Evolutionary conservation across 2,888 invertebrate genomes (phyloP), one percentile per base, ranked within the genome.

Genomic region (Limnephilus lunatus): DNA sequence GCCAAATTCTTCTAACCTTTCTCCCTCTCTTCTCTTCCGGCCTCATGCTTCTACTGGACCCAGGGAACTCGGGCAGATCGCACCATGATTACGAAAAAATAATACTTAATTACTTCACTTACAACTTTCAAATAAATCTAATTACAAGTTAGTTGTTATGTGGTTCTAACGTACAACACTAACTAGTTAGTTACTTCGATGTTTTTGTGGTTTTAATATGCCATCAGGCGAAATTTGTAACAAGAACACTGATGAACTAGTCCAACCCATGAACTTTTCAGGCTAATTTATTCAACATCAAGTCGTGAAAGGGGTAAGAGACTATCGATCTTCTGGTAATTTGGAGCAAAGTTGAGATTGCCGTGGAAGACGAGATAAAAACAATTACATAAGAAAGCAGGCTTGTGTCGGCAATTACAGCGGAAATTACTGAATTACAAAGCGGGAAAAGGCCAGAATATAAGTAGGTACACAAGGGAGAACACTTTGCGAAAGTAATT

Each of bases 181-280:
- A 25, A 68, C 68, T 68, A n/a, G 68, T 68, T 68, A 68, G 25
- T 68, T 68, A n/a, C 7, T 9, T 25, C 25, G 68, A 68, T 68
- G 68, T 68, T 68, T 68, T 68, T 68, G 68, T n/a, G 68, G 68
- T 68, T 68, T 68, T 68, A 68, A 68, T 68, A 68, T n/a, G 68
- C 68, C 25, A 68, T 2, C 25, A 68, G 9, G 68, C 68, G 5
- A 68, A 68, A 68, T 25, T 68, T n/a, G 25, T 68, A 68, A 68
- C 68, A n/a, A 68, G 68, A 68, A 68, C 25, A 68, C 68, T n/a
- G 68, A 9, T 25, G 68, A 9, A 19, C 19, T 48, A 48, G 48
- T 48, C 25, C 68, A n/a, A 25, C 68, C 68, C 68, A 25, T n/a
- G 68, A 25, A 68, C 68, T 68, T 68, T n/a, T 68, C 25, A n/a